Evolutionary conservation across 2,888 invertebrate species (phyloP).

Genomic region (Candidula unifasciata): DNA sequence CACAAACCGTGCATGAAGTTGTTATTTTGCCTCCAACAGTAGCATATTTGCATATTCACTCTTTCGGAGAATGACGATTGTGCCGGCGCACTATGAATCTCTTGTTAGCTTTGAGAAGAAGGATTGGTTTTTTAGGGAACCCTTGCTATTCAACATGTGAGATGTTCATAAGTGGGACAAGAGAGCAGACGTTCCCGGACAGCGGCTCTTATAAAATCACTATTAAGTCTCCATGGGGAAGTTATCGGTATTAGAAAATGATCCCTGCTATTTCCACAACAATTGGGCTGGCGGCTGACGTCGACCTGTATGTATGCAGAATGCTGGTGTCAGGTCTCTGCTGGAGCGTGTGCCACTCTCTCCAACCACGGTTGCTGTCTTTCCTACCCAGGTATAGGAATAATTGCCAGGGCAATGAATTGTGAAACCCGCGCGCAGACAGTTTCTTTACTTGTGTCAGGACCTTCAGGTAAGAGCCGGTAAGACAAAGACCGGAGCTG

Average conservation of each 20-base stretch:
- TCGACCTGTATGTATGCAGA: conserved; percentile 31
- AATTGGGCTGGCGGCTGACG: conserved; percentile 27
- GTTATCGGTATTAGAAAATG: conserved; percentile 48
- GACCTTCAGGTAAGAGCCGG: neutral
- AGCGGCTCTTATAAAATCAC: conserved; percentile 42
- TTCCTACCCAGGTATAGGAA: conserved; percentile 15
- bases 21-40: conserved; percentile 37
- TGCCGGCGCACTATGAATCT: conserved; percentile 24
- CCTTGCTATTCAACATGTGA: conserved; percentile 15
- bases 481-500: conserved; percentile 37
- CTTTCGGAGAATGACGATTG: conserved; percentile 25
- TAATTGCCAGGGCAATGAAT: conserved; percentile 42
- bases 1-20: conserved; percentile 36
- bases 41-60: conserved; percentile 48
- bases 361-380: conserved; percentile 2
- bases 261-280: conserved; percentile 41
- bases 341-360: conserved; percentile 32
- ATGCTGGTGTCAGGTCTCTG: conserved; percentile 36
- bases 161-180: conserved; percentile 29
- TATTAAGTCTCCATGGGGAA: conserved; percentile 41
- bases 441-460: conserved; percentile 10
- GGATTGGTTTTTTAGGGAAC: neutral
- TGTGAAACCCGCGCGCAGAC: conserved; percentile 35
- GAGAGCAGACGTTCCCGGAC: conserved; percentile 34
- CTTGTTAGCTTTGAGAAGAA: neutral